These are phyloP conservation scores for Drosophila ohnishii DNA, from an alignment of 1,140 invertebrate genomes.

Conservation along the genomic window DNA sequence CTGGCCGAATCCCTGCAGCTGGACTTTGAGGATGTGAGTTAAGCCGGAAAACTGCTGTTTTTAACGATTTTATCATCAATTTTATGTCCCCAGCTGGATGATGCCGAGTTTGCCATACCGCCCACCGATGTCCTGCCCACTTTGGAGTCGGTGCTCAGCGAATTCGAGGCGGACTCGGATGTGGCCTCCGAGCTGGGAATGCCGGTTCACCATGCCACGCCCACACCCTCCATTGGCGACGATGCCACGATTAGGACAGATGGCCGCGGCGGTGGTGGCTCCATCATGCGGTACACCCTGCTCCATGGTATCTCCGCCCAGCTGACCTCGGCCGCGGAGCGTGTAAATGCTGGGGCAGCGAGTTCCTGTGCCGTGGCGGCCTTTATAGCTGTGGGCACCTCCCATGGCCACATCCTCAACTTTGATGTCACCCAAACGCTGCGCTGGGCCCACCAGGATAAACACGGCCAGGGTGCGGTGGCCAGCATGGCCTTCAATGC, in stretches of 20 bases:
- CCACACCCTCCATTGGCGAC: constrained; percentile 83
- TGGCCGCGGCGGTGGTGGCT: constrained; percentile 83
- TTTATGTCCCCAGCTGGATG: constrained; percentile 86
- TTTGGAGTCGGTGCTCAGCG: constrained; percentile 93
- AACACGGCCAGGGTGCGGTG: constrained; percentile 91
- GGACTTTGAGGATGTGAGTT: constrained; percentile 87
- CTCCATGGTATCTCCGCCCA: constrained; percentile 94
- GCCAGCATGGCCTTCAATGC: constrained; percentile 94
- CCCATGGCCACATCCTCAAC: constrained; percentile 94
- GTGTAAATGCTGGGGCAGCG: constrained; percentile 94
- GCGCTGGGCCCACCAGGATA: constrained; percentile 92
- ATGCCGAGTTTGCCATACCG: constrained; percentile 93
- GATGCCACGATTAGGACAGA: constrained; percentile 60
- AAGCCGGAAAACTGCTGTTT: background rate
- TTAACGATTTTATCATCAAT: background rate
- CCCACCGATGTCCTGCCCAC: constrained; percentile 90
- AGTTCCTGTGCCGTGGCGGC: constrained; percentile 91
- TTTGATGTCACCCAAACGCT: constrained; percentile 94
- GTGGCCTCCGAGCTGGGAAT: constrained; percentile 84
- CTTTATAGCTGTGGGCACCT: constrained; percentile 95
- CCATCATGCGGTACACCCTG: constrained; percentile 91
- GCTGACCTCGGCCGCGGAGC: constrained; percentile 91
- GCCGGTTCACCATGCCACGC: constrained; percentile 83
- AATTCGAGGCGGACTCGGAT: constrained; percentile 87
- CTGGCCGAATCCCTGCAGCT: constrained; percentile 85